These are phyloP conservation scores for Pheosia gnoma DNA, from an alignment of 2,888 invertebrate genomes.

Conservation along the genomic window DNA sequence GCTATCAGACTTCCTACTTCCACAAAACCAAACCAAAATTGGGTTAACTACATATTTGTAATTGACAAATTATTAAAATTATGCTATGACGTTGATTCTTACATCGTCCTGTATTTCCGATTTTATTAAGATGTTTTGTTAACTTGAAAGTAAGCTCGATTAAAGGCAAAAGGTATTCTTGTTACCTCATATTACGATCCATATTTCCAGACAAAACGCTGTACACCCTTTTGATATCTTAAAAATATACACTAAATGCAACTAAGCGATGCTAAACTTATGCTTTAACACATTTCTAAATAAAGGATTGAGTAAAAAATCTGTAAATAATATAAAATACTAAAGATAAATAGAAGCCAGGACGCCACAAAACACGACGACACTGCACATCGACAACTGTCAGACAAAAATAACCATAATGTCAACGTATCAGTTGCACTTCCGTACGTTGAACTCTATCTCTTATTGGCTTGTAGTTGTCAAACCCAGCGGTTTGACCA, in stretches of 20 bases:
- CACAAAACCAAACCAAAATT: conserved; percentile 25
- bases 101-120: conserved; percentile 12
- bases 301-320: conserved; percentile 59
- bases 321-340: conserved; percentile 61
- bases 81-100: background rate
- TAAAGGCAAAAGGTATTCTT: conserved; percentile 52
- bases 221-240: conserved; percentile 31
- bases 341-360: conserved; percentile 65
- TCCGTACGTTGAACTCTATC: conserved; percentile 47
- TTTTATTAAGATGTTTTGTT: conserved; percentile 16
- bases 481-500: conserved; percentile 25
- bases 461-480: conserved; percentile 40
- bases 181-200: conserved; percentile 81
- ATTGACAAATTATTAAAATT: conserved; percentile 3
- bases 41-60: conserved; percentile 16
- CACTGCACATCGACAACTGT: conserved; percentile 42
- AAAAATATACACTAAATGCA: conserved; percentile 42
- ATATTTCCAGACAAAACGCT: conserved; percentile 55
- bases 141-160: conserved; percentile 37
- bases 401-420: conserved; percentile 29
- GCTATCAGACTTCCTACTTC: conserved; percentile 19
- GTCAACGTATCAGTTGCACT: conserved; percentile 44
- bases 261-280: conserved; percentile 48
- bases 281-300: conserved; percentile 59
- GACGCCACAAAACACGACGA: conserved; percentile 70